Evolutionary conservation across 64 coral and sea anemone species (phyloP).

Genomic region (Acropora yongei): DNA sequence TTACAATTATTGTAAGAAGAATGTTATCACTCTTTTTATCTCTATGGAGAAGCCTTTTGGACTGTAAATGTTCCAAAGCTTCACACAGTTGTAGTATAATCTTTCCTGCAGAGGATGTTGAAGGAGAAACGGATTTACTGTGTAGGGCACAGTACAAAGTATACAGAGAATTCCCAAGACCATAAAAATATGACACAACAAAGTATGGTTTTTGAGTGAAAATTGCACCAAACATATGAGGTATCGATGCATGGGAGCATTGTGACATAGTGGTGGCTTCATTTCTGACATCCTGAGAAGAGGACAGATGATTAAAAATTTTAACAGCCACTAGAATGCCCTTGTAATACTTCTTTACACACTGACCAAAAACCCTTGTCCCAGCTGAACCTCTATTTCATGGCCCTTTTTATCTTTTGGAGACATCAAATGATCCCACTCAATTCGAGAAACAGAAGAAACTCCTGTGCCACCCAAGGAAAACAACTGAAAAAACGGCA

Average conservation of each 20-base stretch:
- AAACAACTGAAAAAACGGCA: slow-evolving; percentile 5
- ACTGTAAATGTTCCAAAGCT: slow-evolving; percentile 37
- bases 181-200: slow-evolving; percentile 2
- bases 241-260: slow-evolving; percentile 14
- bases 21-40: slow-evolving; percentile 67
- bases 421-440: neutral
- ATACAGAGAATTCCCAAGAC: slow-evolving; percentile 6
- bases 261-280: neutral
- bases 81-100: slow-evolving; percentile 6
- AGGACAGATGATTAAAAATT: slow-evolving; percentile 32
- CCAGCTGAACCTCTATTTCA: slow-evolving; percentile 2
- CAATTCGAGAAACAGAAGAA: neutral
- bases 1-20: slow-evolving; percentile 30
- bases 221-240: slow-evolving; percentile 62
- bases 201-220: slow-evolving; percentile 26
- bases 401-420: slow-evolving; percentile 14
- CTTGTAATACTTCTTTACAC: slow-evolving; percentile 61
- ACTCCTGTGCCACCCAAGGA: neutral
- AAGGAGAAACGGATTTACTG: slow-evolving; percentile 23
- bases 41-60: slow-evolving; percentile 37
- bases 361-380: slow-evolving; percentile 50
- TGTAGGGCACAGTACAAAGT: slow-evolving; percentile 8
- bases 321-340: slow-evolving; percentile 69
- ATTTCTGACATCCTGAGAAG: slow-evolving; percentile 6
- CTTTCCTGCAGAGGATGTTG: slow-evolving; percentile 4